phyloP scores from a whole-genome alignment of 2,113 vertebrate genomes.

The Chrysochloris asiatica region DNA sequence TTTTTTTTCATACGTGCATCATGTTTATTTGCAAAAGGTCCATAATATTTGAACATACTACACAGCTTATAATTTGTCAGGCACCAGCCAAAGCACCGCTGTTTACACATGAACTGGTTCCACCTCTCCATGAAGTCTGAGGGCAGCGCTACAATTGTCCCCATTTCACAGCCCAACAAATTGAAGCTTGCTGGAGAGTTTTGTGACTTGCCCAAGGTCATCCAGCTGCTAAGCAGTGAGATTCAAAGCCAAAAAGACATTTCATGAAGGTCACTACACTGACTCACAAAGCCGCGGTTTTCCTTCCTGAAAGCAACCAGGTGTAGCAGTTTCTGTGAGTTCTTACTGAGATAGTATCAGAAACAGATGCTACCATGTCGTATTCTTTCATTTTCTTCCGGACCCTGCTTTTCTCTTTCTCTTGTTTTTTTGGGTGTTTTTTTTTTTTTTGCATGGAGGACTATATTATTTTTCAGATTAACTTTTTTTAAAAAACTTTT shows the following conservation, averaged over 20 bases:
- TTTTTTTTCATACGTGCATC: no score
- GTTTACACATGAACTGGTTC: not conserved
- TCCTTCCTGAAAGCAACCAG: not conserved
- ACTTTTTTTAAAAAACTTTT: no score
- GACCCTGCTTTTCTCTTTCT: no score
- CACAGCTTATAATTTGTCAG: not conserved
- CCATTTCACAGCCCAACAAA: not conserved
- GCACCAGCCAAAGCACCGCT: not conserved
- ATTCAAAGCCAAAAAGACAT: not conserved
- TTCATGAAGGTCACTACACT: rapidly evolving
- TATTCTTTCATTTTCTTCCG: not conserved
- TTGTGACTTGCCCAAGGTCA: no score
- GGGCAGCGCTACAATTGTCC: not conserved
- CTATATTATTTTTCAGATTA: no score
- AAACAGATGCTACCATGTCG: not conserved
- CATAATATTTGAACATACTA: not conserved
- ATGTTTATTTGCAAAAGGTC: not conserved
- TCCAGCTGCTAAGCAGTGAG: not conserved
- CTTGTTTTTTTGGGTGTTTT: no score
- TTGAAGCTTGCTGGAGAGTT: not conserved
- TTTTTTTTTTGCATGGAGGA: no score
- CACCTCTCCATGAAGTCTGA: not conserved
- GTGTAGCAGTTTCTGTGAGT: not conserved
- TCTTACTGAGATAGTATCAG: no score
- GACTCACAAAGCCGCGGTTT: not conserved